Conservation (phyloP, 2,888 invertebrate species). For the Drosophila bunnanda region DNA sequence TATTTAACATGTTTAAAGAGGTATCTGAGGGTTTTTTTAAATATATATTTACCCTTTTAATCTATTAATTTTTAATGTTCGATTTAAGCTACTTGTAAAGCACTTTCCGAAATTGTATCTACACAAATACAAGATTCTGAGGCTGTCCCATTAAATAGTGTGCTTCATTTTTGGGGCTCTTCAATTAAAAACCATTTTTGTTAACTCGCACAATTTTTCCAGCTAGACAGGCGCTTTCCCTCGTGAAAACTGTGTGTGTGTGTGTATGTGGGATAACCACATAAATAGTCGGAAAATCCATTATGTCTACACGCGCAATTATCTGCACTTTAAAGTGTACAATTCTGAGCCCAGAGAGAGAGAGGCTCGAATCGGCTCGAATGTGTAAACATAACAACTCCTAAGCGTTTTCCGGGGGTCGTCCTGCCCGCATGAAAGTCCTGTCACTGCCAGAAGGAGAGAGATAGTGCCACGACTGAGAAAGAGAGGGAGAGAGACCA, state of each 20-base stretch:
- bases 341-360: conserved; percentile 33
- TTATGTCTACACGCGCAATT: conserved; percentile 76
- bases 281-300: conserved; percentile 68
- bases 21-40: too few species aligned
- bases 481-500: conserved; percentile 11
- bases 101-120: neutral
- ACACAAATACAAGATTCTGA: neutral
- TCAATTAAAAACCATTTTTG: conserved; percentile 27
- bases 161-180: neutral
- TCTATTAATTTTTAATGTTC: neutral
- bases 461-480: neutral
- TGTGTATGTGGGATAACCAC: conserved; percentile 45
- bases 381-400: conserved; percentile 63
- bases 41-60: too few species aligned
- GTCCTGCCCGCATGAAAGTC: conserved; percentile 51
- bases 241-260: neutral
- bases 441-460: conserved; percentile 38
- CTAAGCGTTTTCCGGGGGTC: conserved; percentile 39
- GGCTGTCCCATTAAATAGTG: neutral
- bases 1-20: too few species aligned
- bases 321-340: conserved; percentile 72
- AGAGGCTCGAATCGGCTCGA: conserved; percentile 22
- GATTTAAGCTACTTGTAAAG: neutral
- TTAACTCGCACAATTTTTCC: conserved; percentile 5
- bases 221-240: neutral